Base-by-base conservation (phyloP, 2,113 vertebrate genomes). In the Speoplatyrhinus poulsoni region DNA sequence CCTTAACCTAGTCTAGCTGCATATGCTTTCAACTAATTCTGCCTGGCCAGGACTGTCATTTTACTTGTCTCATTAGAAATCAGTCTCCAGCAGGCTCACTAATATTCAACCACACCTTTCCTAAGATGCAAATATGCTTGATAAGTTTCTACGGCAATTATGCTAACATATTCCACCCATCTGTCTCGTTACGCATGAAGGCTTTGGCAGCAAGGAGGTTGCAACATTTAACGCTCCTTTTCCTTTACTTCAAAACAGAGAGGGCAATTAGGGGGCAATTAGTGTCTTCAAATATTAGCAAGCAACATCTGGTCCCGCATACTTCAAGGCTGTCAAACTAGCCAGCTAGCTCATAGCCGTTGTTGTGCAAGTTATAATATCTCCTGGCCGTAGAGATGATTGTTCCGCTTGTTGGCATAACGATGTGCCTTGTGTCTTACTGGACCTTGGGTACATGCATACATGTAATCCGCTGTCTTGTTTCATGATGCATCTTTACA, bases 111-210 rank as follows among this genome's bases (percentile, higher is more conserved):
- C 57, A 49, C 68, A 76, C 67, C 17, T 76, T 33, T 50, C 32
- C 46, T 77, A 49, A 56, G 59, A 62, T 79, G 60, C 57, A 74
- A 75, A 79, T 65, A 50, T 46, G 62, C 33, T 46, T 46, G 41
- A 68, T 53, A 41, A 0, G 49, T 78, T 69, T 75, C 70, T 47
- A 13, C 0, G 60, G 16, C 66, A 75, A 85, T 80, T 85, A 82
- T 82, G 77, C 72, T 32, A 79, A 87, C 75, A 76, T 72, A 81
- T 80, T 77, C 78, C 56, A 50, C 55, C 78, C 83, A 83, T 82
- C 85, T 87, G 83, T 76, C 66, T 41, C 2, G 62, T 70, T 52
- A 10, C 55, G 55, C 68, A 61, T 12, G 13, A 41, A 52, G 65
- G 74, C 63, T 26, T 41, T 50, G 50, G 33, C 69, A 53, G 62